Evolutionary conservation across 2,797 vertebrate species (phyloP).

Genomic region (Tenualosa thibaudeaui): DNA sequence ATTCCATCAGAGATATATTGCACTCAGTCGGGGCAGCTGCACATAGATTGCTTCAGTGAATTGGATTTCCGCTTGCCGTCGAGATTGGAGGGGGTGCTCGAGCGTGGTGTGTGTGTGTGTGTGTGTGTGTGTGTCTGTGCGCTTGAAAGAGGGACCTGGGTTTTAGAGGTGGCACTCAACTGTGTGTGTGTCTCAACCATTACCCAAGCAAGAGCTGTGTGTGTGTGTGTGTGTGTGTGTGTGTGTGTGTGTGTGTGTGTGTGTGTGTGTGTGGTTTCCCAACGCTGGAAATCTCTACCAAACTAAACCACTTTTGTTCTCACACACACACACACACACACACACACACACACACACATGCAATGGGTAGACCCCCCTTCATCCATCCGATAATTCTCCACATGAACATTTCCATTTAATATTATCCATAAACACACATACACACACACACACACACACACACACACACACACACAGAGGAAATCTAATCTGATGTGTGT

Average conservation of each 20-base stretch:
- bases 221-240: constrained; percentile 22
- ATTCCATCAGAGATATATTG: constrained; percentile 64
- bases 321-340: no score
- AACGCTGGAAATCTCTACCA: constrained; percentile 43
- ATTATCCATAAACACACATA: constrained; percentile 24
- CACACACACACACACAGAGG: not conserved
- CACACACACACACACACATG: no score
- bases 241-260: no score
- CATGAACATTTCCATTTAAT: not conserved
- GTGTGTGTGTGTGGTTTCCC: constrained; percentile 45
- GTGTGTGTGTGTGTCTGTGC: no score
- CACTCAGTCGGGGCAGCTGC: constrained; percentile 49
- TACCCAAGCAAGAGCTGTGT: no score
- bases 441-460: not conserved
- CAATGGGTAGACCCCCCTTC: no score
- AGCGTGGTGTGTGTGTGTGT: not conserved
- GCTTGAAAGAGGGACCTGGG: no score
- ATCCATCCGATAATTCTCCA: not conserved
- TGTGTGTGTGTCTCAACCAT: no score
- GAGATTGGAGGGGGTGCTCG: constrained; percentile 48
- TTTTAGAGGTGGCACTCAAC: no score
- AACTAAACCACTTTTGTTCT: not conserved
- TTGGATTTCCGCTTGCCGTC: constrained; percentile 67
- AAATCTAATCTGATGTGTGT: not conserved
- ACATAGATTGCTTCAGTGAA: constrained; percentile 65